Evolutionary conservation across 2,797 vertebrate species (phyloP).

Genomic region (Cephalopachus bancanus): DNA sequence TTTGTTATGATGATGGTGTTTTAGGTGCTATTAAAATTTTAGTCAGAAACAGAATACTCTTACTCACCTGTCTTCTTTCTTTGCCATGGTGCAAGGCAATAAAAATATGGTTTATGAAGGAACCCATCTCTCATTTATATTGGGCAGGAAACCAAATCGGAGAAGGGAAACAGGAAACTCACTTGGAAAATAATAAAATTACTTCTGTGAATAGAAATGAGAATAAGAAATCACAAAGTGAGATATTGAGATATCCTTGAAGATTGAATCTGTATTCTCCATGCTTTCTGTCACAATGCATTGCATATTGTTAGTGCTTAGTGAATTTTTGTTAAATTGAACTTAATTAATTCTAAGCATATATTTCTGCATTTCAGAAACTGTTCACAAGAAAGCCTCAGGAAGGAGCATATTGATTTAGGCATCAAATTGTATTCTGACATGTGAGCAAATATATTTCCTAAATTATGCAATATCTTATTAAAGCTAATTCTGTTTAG

Average conservation of each 20-base stretch:
- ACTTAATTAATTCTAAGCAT: slow-evolving; percentile 12
- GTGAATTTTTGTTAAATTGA: slow-evolving; percentile 24
- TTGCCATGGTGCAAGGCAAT: neutral
- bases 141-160: slow-evolving; percentile 50
- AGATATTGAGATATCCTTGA: slow-evolving; percentile 32
- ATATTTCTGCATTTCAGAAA: slow-evolving; percentile 34
- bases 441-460: neutral
- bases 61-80: slow-evolving; percentile 47
- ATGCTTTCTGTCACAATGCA: neutral
- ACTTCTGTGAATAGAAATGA: slow-evolving; percentile 63
- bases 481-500: neutral
- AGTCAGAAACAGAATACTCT: slow-evolving; percentile 58
- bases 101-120: slow-evolving; percentile 57
- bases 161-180: slow-evolving; percentile 9
- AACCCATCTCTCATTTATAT: slow-evolving; percentile 58
- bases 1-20: slow-evolving; percentile 61
- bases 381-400: neutral
- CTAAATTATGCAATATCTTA: neutral
- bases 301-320: neutral
- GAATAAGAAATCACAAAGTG: slow-evolving; percentile 45
- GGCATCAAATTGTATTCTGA: neutral
- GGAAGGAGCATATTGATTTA: neutral
- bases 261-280: slow-evolving; percentile 35
- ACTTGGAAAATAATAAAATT: slow-evolving; percentile 70
- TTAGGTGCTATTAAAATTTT: slow-evolving; percentile 70